Evolutionary conservation across 2,113 vertebrate genomes (phyloP), one percentile per base, ranked within the genome.

Genomic region (Cyprinus carpio): DNA sequence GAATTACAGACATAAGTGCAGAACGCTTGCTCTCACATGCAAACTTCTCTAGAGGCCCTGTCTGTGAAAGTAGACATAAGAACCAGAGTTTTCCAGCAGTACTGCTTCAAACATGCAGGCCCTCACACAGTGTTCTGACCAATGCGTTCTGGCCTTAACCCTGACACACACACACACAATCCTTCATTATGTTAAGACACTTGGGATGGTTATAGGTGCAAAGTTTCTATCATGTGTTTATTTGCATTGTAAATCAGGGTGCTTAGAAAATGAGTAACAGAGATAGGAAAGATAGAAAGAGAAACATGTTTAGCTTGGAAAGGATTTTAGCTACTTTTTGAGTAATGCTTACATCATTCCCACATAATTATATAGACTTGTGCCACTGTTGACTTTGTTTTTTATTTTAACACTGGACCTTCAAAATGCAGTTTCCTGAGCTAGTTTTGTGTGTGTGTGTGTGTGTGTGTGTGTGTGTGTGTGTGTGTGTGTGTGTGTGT

Each of bases 51-150:
- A 29, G 58, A 64, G 58, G 8, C 6, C 3, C 12, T 4, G 3
- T 46, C 71, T 27, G 15, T 80, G 12, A 37, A 43, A 80, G 34
- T 43, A 80, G 64, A 82, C 20, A 71, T 51, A 75, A 64, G 25
- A 56, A 46, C 65, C 10, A 72, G 67, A 40, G 69, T 62, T 78
- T 85, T 87, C 71, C 58, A 82, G 40, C 20, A 13, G 67, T 31
- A 10, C 43, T 27, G 12, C 18, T 49, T 25, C 51, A 43, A 56
- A 51, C 79, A 65, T 34, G 43, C 72, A 76, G 71, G 37, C 51
- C 54, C 86, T 79, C 78, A 74, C 83, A 82, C 58, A 72, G 78
- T 77, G 72, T 69, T 84, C 77, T 84, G 81, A 86, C 81, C 84
- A 69, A 46, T 56, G 46, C 84, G 75, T 81, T 84, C 58, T 84